Conservation (phyloP, 2,888 invertebrate genomes). For the Euphydryas editha region DNA sequence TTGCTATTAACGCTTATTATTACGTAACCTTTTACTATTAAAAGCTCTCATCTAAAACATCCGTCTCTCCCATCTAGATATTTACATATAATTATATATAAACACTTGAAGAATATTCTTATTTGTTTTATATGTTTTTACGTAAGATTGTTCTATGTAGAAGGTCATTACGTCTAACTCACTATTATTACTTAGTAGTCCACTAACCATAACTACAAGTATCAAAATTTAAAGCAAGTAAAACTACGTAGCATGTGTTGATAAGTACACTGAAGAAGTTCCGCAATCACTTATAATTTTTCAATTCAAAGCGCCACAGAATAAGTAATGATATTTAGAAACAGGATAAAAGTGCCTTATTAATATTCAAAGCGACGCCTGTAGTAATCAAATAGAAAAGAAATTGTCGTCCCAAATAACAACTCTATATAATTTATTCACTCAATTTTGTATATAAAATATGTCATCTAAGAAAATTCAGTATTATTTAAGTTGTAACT, state of each 20-base stretch:
- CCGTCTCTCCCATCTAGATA: too few species aligned
- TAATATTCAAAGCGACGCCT: slow-evolving; percentile 56
- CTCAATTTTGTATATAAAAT: slow-evolving; percentile 37
- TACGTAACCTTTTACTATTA: too few species aligned
- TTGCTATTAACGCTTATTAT: too few species aligned
- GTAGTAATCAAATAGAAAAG: slow-evolving; percentile 63
- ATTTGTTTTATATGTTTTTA: too few species aligned
- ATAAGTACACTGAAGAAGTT: background rate
- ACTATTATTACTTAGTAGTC: too few species aligned
- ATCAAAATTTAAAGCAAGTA: too few species aligned
- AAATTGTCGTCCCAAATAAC: slow-evolving; percentile 66
- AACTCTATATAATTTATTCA: slow-evolving; percentile 57
- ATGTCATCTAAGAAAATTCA: background rate
- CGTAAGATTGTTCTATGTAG: too few species aligned
- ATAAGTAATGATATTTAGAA: slow-evolving; percentile 43
- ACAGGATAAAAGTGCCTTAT: slow-evolving; percentile 51
- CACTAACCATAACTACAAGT: too few species aligned
- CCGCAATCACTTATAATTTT: slow-evolving; percentile 15
- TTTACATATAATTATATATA: too few species aligned
- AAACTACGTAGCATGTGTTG: background rate
- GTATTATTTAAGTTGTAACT: background rate
- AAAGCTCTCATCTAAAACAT: too few species aligned
- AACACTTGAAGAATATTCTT: too few species aligned
- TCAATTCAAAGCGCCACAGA: slow-evolving; percentile 23
- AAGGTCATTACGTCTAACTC: too few species aligned